Conservation (phyloP, 2,113 vertebrate genomes). For the Campylomormyrus tamandua region DNA sequence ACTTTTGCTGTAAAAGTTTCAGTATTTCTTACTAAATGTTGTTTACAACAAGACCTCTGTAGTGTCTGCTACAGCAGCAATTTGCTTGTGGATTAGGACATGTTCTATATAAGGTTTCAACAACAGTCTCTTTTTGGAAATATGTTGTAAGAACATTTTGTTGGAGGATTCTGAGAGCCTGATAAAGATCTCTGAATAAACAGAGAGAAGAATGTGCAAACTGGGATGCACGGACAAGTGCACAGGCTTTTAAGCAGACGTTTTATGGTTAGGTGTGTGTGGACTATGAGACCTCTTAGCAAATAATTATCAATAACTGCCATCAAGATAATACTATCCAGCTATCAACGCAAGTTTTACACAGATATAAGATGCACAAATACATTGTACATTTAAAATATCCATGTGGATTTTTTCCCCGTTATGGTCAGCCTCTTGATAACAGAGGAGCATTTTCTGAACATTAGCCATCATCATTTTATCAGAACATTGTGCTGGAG, state of each 20-base stretch:
- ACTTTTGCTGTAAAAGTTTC: neutral
- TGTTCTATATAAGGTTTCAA: constrained; percentile 36
- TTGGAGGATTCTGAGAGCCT: constrained; percentile 27
- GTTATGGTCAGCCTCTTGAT: neutral
- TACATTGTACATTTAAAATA: neutral
- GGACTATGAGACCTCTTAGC: neutral
- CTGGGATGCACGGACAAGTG: neutral
- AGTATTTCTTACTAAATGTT: neutral
- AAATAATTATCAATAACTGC: neutral
- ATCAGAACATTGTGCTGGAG: neutral
- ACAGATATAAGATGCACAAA: neutral
- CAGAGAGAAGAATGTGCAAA: constrained; percentile 24
- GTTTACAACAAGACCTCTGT: neutral
- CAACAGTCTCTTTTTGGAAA: constrained; percentile 47
- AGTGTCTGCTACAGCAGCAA: neutral
- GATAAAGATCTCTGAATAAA: constrained; percentile 51
- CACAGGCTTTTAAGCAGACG: neutral
- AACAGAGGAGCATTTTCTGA: neutral
- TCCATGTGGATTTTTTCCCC: neutral
- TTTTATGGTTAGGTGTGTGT: neutral
- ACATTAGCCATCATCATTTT: neutral
- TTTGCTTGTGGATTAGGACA: neutral
- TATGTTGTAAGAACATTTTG: constrained; percentile 15
- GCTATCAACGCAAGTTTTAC: neutral
- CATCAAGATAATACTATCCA: neutral